Evolutionary conservation across 35 echinoderm and acorn worm genomes (phyloP), one percentile per base, ranked within the genome.

Genomic region (Strongylocentrotus purpuratus): DNA sequence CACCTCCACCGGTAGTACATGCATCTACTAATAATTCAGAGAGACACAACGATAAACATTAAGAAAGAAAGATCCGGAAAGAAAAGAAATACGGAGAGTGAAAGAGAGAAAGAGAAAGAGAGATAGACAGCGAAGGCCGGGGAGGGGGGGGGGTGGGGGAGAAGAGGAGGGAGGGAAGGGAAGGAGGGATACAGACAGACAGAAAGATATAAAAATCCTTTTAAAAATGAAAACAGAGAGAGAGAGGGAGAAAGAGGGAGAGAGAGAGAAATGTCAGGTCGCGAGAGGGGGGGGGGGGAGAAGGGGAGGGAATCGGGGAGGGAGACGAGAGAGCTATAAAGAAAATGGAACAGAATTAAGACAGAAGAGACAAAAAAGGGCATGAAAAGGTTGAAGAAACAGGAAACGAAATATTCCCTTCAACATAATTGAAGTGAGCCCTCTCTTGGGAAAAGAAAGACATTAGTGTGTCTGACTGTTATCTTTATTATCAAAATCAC

Each of bases 371-470:
- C 28, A n/a, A 78, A 70, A n/a, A n/a, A 28, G 0, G 28, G 7
- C 15, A 78, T 78, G 17, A 59, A 58, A 12, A 58, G 6, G 11
- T 14, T 17, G 65, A 8, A 8, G 65, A 28, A 78, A 28, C 65
- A 78, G 18, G 2, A 78, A 0, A n/a, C 20, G 65, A 78, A 78
- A 78, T 78, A 0, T 7, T 18, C 65, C 25, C 65, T 78, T 78
- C 65, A 78, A 28, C 7, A 78, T 22, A 4, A 78, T 78, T 31
- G 65, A 78, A 78, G 65, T 28, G 65, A 78, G 65, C 65, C 65
- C 65, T 78, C 65, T 78, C 65, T 78, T 78, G 65, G 65, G 65
- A 78, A 78, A 78, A 78, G 20, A 78, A 78, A 78, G 65, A 78
- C 65, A 78, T 78, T 78, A 78, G 65, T 78, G 65, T 78, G 65